Base-by-base conservation (phyloP, 2,797 vertebrate genomes). In the Prunella strophiata region DNA sequence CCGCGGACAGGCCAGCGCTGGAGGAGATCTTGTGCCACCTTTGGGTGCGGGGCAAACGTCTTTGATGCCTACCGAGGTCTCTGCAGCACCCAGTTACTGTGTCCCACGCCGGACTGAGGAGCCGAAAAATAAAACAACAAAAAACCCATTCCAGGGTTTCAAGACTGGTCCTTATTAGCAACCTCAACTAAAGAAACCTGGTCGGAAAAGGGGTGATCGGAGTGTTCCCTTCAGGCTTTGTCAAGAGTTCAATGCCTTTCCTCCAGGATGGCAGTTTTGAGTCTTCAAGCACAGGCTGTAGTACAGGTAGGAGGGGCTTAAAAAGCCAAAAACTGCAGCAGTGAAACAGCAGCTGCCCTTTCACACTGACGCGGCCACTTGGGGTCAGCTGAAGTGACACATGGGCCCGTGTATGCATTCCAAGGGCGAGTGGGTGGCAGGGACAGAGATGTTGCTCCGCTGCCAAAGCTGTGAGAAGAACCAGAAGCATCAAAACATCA, bases 371-470 rank as follows among this genome's bases (percentile, higher is more conserved):
- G 1, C 1, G 0, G 66, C 34, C 65, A 17, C 26, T 17, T 50
- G 47, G 26, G 20, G 19, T 48, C 65, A 29, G 19, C 45, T 50
- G 47, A 50, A 50, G 47, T 11, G 13, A 29, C 17, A 38, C 26
- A 3, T 0, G 1, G 25, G 47, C 26, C n/a, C 3, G 0, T 22
- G 8, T 38, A 19, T 13, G 34, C 26, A 9, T 30, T 50, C 26
- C 65, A 36, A 8, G 45, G 10, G 26, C 1, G 7, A 61, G n/a
- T 16, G 10, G 13, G n/a, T 21, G 45, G n/a, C n/a, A 48, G 25
- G n/a, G 5, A 29, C 18, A 66, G 32, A 5, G 7, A 48, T 19
- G 10, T 23, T 20, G 13, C 8, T 50, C 25, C 1, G 1, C 34
- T 50, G 45, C 13, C 19, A 30, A 50, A 38, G 8, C n/a, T 67